Evolutionary conservation across 2,797 vertebrate species (phyloP), one percentile per base, ranked within the genome.

Genomic region (Pygocentrus nattereri): DNA sequence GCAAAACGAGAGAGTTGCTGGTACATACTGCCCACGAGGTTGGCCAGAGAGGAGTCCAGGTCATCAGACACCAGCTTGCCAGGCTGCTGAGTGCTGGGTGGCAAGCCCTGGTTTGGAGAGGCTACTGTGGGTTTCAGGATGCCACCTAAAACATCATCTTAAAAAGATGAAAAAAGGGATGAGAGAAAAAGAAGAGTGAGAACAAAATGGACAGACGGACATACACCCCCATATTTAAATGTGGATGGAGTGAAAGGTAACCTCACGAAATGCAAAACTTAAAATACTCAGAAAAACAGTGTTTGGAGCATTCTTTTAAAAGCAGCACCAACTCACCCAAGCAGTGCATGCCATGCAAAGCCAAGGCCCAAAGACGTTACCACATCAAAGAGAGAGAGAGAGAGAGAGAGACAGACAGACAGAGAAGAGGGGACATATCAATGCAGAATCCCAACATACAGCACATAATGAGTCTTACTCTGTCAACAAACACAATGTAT

Each of bases 11-110:
- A 59, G 3, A 59, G 56, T 4, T 4, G n/a, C 47, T 23, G 83
- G 85, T 90, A 96, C 97, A 94, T 95, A 99, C 97, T 99, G 90
- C 97, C 97, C 77, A 99, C 97, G 64, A 99, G 96, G 84, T 99
- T 99, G 87, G 97, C 97, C 89, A 99, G 92, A 11, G 97, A 98
- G 1, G 97, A 99, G 90, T 99, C 97, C 93, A 99, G 91, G 90
- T 98, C 97, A 79, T 95, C 96, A 30, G 96, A 98, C 78, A 99
- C 97, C 87, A 99, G 93, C 87, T 96, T 99, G 90, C 95, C 94
- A 62, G 94, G 87, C 52, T 94, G 96, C 68, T 94, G 95, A 87
- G 93, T 92, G 88, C 93, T 95, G 82, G 89, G 89, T 84, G 93
- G 95, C 91, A 97, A 91, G 90, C 88, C 92, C 94, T 97, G 96